phyloP scores from a whole-genome alignment of 2,797 vertebrate genomes.

The Capromys pilorides region DNA sequence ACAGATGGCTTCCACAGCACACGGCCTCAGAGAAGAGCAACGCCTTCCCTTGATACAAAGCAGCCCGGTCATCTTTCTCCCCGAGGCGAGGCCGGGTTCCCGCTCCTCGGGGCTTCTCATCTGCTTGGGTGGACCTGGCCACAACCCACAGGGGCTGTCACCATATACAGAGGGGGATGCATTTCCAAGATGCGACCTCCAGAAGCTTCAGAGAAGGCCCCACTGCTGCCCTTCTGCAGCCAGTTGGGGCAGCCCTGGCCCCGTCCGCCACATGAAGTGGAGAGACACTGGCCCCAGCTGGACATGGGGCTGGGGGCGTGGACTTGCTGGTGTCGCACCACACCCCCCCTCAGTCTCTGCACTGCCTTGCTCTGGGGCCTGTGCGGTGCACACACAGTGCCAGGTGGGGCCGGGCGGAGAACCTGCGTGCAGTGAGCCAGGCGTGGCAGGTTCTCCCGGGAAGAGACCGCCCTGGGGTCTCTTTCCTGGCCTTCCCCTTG shows the following conservation, averaged over 20 bases:
- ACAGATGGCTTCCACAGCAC: neutral
- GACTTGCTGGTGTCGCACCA: neutral
- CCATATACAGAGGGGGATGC: accelerated
- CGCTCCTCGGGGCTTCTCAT: accelerated
- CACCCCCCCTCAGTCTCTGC: neutral
- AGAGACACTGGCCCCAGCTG: accelerated
- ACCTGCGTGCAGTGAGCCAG: neutral
- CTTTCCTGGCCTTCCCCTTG: neutral
- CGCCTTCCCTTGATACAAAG: too few relatives aligned
- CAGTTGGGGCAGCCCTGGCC: accelerated
- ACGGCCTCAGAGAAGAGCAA: accelerated
- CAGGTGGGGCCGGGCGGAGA: accelerated
- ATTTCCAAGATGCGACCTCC: neutral
- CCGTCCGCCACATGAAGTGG: too few relatives aligned
- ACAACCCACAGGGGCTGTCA: too few relatives aligned
- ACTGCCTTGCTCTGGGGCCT: neutral
- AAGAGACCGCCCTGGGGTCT: neutral
- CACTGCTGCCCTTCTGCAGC: too few relatives aligned
- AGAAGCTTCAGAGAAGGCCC: neutral
- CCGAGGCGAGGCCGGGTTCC: neutral
- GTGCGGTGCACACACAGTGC: accelerated
- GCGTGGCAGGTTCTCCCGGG: neutral
- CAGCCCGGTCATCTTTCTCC: too few relatives aligned
- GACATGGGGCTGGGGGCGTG: neutral
- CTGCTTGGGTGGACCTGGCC: accelerated